Evolutionary conservation across 2,797 vertebrate species (phyloP), one percentile per base, ranked within the genome.

Genomic region (Sebastes reedi): DNA sequence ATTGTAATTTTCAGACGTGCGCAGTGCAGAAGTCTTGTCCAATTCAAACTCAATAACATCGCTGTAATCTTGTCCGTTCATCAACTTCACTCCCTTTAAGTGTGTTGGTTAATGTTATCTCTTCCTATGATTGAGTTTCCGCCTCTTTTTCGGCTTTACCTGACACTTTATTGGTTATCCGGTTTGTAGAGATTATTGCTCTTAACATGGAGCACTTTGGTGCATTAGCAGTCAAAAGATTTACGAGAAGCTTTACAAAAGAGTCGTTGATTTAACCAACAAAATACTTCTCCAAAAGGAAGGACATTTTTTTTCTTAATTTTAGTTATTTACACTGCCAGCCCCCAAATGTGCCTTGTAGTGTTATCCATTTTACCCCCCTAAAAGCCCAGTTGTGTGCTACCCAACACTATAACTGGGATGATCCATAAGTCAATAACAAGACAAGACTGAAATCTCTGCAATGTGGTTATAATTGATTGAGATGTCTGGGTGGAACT

Each of bases 141-240:
- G 91, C 95, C 97, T 98, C 97, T 98, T 98, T 98, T 97, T 97
- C 96, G 92, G 97, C 96, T 97, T 97, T 97, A 97, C 96, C 97
- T 97, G 97, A 97, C 97, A 97, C 98, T 97, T 95, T 94, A 96
- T 96, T 96, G 95, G 97, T 98, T 97, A 99, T 99, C 97, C 93
- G 94, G 97, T 99, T 99, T 99, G 97, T 96, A 96, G 97, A 98
- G 98, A 99, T 97, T 97, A 98, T 97, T 93, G 95, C 96, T 96
- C 83, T 95, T 97, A 96, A 97, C 93, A 90, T 91, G 84, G 83
- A 95, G 94, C 94, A 94, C 94, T 96, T 92, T 86, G 93, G 87
- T 92, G 88, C 94, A 95, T 96, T 95, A 95, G 93, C 89, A 92
- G 90, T 91, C 85, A 86, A 89, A 92, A 92, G 88, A 87, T 93